Percentiles rank a stretch among this genome's conserved stretches.
Evolutionary conservation across 2,797 vertebrate species (phyloP).

Genomic region (Falco cherrug): DNA sequence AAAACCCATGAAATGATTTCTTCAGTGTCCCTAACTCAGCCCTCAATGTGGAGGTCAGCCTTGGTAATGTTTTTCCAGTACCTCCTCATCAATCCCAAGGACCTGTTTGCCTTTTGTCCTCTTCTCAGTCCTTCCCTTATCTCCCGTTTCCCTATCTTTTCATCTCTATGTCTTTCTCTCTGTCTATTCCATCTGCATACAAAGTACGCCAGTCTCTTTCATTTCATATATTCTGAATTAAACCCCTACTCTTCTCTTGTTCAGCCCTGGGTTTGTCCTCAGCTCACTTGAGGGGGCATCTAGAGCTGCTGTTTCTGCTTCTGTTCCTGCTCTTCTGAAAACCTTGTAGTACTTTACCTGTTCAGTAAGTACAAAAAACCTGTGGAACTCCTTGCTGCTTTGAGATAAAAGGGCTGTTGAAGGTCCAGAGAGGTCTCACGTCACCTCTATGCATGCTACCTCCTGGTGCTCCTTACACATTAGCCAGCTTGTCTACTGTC

Average conservation of each 20-base stretch:
- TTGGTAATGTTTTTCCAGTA: neutral
- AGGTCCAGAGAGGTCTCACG: neutral
- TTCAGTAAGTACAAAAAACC: neutral
- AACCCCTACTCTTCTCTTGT: neutral
- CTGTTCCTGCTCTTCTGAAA: neutral
- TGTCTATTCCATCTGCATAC: neutral
- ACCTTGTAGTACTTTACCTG: neutral
- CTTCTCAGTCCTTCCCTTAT: neutral
- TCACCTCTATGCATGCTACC: accelerated
- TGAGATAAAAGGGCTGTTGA: neutral
- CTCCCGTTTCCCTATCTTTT: neutral
- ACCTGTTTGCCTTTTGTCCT: neutral
- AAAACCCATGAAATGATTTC: neutral
- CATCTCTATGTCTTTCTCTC: neutral
- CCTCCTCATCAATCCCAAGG: neutral
- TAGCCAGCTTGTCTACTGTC: neutral
- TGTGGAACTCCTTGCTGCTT: neutral
- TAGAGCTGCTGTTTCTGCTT: neutral
- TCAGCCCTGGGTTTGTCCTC: neutral
- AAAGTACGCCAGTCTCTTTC: neutral
- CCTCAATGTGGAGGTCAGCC: neutral
- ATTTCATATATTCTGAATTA: neutral
- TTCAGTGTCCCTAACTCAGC: neutral
- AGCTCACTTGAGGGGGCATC: neutral
- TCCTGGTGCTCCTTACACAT: neutral